Evolutionary conservation across 2,113 vertebrate genomes (phyloP).

Genomic region (Hippocampus abdominalis): DNA sequence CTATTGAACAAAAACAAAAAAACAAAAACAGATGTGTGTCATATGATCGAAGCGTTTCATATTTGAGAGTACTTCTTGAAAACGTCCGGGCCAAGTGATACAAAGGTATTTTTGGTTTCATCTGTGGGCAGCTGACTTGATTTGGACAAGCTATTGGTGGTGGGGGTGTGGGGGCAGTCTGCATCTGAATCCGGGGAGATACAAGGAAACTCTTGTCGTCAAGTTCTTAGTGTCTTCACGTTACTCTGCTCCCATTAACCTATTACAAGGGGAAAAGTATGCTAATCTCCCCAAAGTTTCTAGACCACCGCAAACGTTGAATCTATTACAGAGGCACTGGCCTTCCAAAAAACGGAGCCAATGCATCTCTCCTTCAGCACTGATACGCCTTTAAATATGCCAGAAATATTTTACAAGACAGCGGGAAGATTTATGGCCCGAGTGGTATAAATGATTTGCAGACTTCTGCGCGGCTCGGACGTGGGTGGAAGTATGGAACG

Average conservation of each 20-base stretch:
- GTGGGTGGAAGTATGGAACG: neutral
- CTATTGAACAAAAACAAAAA: neutral
- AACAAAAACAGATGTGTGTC: neutral
- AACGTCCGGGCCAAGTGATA: constrained; percentile 3
- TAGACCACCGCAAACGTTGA: constrained; percentile 10
- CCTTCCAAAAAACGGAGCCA: constrained; percentile 20
- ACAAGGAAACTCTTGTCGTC: constrained; percentile 44
- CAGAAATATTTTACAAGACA: neutral
- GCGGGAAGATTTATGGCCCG: neutral
- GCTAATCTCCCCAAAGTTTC: constrained; percentile 17
- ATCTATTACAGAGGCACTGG: constrained; percentile 6
- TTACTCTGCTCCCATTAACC: constrained; percentile 15
- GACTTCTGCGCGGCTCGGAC: neutral
- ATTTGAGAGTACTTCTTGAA: constrained; percentile 2
- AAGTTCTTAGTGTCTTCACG: constrained; percentile 24
- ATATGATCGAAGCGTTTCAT: neutral
- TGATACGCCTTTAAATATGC: neutral
- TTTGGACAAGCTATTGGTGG: constrained; percentile 13
- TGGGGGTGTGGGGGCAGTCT: neutral
- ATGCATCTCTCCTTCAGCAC: constrained; percentile 2
- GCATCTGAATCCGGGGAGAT: constrained; percentile 19
- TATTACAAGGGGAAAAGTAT: constrained; percentile 45
- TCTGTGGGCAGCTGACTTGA: constrained; percentile 32
- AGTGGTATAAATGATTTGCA: constrained; percentile 2
- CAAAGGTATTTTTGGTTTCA: constrained; percentile 37